Conservation (phyloP, 2,888 invertebrate genomes). For the Lissonota sp. region DNA sequence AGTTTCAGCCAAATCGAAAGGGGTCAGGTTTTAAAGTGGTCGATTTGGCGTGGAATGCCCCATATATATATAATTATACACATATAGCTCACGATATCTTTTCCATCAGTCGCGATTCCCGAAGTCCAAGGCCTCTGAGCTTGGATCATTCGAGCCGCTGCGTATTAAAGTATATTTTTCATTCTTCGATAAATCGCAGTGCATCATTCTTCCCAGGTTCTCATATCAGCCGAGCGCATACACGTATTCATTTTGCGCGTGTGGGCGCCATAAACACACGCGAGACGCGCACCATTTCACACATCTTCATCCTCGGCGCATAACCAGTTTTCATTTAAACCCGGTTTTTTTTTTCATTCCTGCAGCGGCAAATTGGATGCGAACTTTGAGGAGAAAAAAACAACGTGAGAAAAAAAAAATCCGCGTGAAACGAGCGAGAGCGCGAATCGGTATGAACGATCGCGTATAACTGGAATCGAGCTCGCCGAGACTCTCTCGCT, state of each 20-base stretch:
- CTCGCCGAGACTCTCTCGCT: neutral
- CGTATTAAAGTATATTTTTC: neutral
- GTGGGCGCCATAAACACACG: neutral
- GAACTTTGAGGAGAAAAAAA: conserved; percentile 2
- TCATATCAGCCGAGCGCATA: neutral
- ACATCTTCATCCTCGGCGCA: conserved; percentile 19
- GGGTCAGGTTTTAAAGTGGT: too few relatives aligned
- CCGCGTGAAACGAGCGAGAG: neutral
- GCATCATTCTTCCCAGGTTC: neutral
- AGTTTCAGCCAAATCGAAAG: too few relatives aligned
- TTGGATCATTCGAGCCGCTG: neutral
- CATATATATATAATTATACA: too few relatives aligned
- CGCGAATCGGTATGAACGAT: conserved; percentile 11
- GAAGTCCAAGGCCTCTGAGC: conserved; percentile 11
- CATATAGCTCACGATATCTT: too few relatives aligned
- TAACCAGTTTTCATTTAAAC: conserved; percentile 44
- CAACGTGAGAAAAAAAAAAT: neutral
- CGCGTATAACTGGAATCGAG: conserved; percentile 20
- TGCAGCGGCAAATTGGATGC: neutral
- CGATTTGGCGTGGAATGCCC: too few relatives aligned
- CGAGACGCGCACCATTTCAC: neutral
- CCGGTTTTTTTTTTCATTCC: conserved; percentile 1
- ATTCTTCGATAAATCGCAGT: neutral
- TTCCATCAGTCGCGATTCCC: too few relatives aligned
- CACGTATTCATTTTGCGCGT: too few relatives aligned